Evolutionary conservation across 2,113 vertebrate genomes (phyloP).

Genomic region (Leptobrachium ailaonicum): DNA sequence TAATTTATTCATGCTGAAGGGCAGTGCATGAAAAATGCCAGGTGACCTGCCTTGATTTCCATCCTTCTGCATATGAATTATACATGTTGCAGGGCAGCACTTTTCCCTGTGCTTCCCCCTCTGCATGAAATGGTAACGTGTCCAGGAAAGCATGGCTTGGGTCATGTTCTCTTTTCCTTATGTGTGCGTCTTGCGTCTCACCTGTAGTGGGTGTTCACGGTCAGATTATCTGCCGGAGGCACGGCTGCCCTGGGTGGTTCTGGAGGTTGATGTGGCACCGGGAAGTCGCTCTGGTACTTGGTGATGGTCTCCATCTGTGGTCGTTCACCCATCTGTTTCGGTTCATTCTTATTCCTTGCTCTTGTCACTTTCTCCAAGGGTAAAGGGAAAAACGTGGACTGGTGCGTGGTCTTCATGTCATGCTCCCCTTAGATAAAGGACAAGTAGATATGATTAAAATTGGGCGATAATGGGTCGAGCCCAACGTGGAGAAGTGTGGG

Average conservation of each 20-base stretch:
- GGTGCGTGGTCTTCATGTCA: slow-evolving; percentile 54
- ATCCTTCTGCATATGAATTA: too few species aligned
- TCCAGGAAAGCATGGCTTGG: too few species aligned
- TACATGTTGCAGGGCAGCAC: too few species aligned
- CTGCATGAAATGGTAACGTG: too few species aligned
- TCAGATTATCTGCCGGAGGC: slow-evolving; percentile 69
- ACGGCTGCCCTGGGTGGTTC: slow-evolving; percentile 56
- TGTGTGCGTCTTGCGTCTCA: slow-evolving; percentile 28
- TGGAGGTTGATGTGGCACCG: slow-evolving; percentile 38
- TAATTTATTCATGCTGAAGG: too few species aligned
- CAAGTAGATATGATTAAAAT: not conserved
- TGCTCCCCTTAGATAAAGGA: slow-evolving; percentile 52
- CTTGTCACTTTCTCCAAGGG: slow-evolving; percentile 39
- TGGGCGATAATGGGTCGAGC: too few species aligned
- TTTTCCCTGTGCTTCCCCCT: too few species aligned
- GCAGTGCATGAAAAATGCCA: too few species aligned
- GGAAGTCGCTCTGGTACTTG: slow-evolving; percentile 68
- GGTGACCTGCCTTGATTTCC: too few species aligned
- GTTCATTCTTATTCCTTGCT: slow-evolving; percentile 2
- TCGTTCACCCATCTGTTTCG: slow-evolving; percentile 9
- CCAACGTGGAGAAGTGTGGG: too few species aligned
- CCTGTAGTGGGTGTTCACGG: slow-evolving; percentile 68
- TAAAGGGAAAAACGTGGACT: slow-evolving; percentile 53
- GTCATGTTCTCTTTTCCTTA: too few species aligned
- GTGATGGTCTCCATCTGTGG: slow-evolving; percentile 51